A percentile compares a stretch with the other conserved stretches of the same genome.
Evolutionary conservation across 2,797 vertebrate species (phyloP).

Genomic region (Sarcoramphus papa): DNA sequence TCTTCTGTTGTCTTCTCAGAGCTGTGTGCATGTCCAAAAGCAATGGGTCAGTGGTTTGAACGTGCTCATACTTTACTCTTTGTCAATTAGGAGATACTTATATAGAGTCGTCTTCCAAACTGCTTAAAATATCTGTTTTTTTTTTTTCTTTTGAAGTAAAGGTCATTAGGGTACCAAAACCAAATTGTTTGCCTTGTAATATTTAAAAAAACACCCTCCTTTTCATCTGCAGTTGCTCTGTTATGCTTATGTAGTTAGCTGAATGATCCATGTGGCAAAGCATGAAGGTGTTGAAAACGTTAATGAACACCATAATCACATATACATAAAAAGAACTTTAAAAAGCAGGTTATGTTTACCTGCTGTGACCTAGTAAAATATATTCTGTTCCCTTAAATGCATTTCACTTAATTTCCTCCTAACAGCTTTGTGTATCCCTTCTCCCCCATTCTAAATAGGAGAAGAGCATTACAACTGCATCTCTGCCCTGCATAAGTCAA

Average conservation of each 20-base stretch:
- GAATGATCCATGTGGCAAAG: not conserved
- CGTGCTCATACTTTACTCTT: not conserved
- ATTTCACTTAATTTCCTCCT: not conserved
- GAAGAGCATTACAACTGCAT: constrained; percentile 98
- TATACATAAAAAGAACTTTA: not conserved
- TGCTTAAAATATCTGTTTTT: not conserved
- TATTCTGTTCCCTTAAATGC: not conserved
- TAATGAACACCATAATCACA: not conserved
- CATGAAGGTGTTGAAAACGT: not conserved
- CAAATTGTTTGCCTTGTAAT: not conserved
- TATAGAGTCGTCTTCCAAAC: not conserved
- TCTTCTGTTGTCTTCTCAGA: not conserved
- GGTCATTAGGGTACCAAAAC: not conserved
- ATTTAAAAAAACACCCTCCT: not conserved
- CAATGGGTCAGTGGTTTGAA: not conserved
- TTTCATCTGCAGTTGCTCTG: not conserved
- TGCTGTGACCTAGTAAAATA: not conserved
- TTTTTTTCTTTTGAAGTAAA: not conserved
- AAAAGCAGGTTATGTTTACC: not conserved
- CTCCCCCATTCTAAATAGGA: not conserved
- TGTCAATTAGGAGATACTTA: not conserved
- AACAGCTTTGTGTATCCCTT: not conserved
- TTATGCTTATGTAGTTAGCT: not conserved
- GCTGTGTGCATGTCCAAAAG: not conserved
- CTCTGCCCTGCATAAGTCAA: constrained; percentile 94